phyloP scores from a whole-genome alignment of 2,888 invertebrate genomes.

The Teinopalpus imperialis region DNA sequence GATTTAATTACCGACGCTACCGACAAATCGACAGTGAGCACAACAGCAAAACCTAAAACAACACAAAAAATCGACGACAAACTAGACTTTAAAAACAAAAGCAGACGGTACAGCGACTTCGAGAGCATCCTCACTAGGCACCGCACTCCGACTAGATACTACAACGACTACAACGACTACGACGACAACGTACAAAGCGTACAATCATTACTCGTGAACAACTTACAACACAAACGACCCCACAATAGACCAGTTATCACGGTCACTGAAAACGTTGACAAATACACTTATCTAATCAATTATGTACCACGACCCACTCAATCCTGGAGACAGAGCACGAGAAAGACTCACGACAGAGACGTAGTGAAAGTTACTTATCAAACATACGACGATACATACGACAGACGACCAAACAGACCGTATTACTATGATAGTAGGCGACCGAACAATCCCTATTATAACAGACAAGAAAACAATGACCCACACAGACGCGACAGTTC shows the following conservation, averaged over 20 bases:
- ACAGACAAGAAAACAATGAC: constrained; percentile 48
- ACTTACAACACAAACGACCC: constrained; percentile 63
- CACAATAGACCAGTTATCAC: constrained; percentile 66
- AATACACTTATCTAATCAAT: constrained; percentile 76
- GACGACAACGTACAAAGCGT: constrained; percentile 61
- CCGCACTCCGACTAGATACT: constrained; percentile 46
- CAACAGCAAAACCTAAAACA: constrained; percentile 37
- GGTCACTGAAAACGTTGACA: constrained; percentile 74
- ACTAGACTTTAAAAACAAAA: constrained; percentile 81
- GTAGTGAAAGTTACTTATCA: constrained; percentile 76
- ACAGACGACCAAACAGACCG: constrained; percentile 37
- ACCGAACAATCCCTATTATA: constrained; percentile 65
- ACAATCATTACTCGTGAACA: constrained; percentile 68
- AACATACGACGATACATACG: constrained; percentile 71
- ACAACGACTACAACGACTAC: constrained; percentile 56
- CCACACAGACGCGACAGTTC: constrained; percentile 53
- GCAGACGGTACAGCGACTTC: constrained; percentile 58
- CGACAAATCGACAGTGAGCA: constrained; percentile 33
- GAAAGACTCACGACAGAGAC: constrained; percentile 58
- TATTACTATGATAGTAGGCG: constrained; percentile 55
- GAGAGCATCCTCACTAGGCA: constrained; percentile 47
- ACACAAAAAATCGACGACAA: constrained; percentile 79
- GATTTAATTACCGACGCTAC: constrained; percentile 39
- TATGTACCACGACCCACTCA: constrained; percentile 77
- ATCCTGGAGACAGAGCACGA: constrained; percentile 68